phyloP scores from a whole-genome alignment of 2,113 vertebrate species.

The Austrofundulus limnaeus region DNA sequence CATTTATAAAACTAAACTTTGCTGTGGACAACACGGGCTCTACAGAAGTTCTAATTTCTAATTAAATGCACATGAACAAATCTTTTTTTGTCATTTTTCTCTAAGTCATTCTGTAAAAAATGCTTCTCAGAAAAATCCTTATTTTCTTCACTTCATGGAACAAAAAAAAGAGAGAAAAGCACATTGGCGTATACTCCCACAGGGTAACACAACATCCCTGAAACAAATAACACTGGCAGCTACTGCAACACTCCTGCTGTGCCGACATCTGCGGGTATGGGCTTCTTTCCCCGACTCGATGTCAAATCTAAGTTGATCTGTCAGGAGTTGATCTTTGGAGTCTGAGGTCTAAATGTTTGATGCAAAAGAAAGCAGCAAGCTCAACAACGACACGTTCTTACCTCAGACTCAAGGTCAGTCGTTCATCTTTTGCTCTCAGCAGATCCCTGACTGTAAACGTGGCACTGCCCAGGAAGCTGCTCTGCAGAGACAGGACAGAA shows the following conservation, averaged over 20 bases:
- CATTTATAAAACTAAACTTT: background rate
- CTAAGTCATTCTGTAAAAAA: background rate
- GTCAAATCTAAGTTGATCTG: slow-evolving; percentile 32
- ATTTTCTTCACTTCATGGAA: slow-evolving; percentile 8
- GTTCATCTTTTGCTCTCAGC: slow-evolving; percentile 89
- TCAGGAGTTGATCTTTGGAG: slow-evolving; percentile 32
- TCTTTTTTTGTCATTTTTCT: background rate
- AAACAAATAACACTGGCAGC: slow-evolving; percentile 45
- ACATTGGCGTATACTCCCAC: slow-evolving; percentile 39
- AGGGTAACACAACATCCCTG: slow-evolving; percentile 18
- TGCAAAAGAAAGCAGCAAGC: background rate
- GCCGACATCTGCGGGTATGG: slow-evolving; percentile 19
- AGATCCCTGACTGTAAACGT: slow-evolving; percentile 91
- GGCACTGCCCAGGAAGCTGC: slow-evolving; percentile 89
- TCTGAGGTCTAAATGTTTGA: slow-evolving; percentile 19
- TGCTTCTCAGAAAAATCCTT: background rate
- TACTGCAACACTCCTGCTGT: slow-evolving; percentile 21
- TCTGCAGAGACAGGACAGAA: slow-evolving; percentile 77
- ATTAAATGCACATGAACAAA: background rate
- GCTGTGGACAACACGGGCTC: background rate
- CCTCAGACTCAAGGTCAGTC: slow-evolving; percentile 89
- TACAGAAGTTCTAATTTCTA: background rate
- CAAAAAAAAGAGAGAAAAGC: slow-evolving; percentile 6
- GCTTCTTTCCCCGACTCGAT: slow-evolving; percentile 17
- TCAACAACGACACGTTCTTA: slow-evolving; percentile 66